Evolutionary conservation across 2,113 vertebrate species (phyloP).

Genomic region (Paramisgurnus dabryanus): DNA sequence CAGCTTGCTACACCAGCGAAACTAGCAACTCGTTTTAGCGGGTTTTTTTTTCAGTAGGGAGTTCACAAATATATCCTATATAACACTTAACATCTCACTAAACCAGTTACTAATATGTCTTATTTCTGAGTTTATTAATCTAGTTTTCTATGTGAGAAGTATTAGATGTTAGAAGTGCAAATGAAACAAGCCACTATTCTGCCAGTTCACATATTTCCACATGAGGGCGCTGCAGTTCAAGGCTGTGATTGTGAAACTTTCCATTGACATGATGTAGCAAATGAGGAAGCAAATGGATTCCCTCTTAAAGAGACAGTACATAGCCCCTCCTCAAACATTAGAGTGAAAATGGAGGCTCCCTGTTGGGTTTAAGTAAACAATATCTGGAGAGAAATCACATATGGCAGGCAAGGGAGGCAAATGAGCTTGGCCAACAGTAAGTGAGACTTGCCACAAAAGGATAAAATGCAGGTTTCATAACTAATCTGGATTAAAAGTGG

Average conservation of each 20-base stretch:
- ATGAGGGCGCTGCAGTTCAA: constrained; percentile 6
- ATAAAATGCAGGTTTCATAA: constrained; percentile 61
- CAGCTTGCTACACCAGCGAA: no score
- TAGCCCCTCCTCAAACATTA: neutral
- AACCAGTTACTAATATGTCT: neutral
- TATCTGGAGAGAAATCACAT: neutral
- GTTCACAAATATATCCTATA: neutral
- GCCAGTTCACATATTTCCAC: neutral
- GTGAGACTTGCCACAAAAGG: constrained; percentile 49
- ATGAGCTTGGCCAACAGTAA: neutral
- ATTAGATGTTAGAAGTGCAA: neutral
- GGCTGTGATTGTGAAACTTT: constrained; percentile 7
- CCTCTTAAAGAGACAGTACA: constrained; percentile 26
- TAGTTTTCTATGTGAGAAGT: neutral
- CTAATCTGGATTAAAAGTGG: constrained; percentile 64
- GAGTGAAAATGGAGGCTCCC: constrained; percentile 1
- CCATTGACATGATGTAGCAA: constrained; percentile 20
- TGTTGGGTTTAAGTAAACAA: neutral
- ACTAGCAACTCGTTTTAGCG: no score
- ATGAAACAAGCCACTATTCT: constrained; percentile 1
- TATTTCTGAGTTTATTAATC: neutral
- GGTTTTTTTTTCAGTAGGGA: no score
- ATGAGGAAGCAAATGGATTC: neutral
- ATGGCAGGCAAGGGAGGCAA: neutral
- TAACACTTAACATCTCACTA: neutral